phyloP scores from a whole-genome alignment of 2,113 vertebrate genomes.

The Cephalopterus ornatus region DNA sequence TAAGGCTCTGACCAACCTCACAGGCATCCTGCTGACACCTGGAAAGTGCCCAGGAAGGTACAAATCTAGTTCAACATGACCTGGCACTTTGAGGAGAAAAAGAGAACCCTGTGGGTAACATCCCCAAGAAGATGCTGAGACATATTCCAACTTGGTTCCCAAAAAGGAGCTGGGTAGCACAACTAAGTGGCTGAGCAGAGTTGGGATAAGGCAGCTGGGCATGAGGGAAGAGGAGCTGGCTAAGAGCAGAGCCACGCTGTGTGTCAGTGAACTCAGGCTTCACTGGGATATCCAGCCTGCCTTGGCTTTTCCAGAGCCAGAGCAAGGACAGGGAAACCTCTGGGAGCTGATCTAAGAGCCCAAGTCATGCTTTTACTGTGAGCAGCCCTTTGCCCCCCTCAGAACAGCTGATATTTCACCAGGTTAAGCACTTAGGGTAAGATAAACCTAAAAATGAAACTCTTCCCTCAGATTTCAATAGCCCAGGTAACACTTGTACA shows the following conservation, averaged over 20 bases:
- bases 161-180: neutral
- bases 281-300: neutral
- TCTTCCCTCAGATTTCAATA: neutral
- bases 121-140: neutral
- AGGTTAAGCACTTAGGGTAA: neutral
- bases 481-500: neutral
- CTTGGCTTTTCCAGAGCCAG: neutral
- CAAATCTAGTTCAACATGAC: neutral
- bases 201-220: neutral
- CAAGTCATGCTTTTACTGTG: neutral
- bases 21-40: neutral
- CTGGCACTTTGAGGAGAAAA: neutral
- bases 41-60: neutral
- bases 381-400: neutral
- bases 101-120: neutral
- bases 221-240: neutral
- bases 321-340: neutral
- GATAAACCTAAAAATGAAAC: neutral
- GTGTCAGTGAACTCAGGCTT: rapidly evolving
- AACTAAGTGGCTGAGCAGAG: neutral
- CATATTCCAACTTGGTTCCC: neutral
- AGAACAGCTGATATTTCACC: neutral
- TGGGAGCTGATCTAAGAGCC: neutral
- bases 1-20: neutral
- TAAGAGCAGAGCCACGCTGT: neutral